Evolutionary conservation across 2,888 invertebrate species (phyloP).

Genomic region (Teleogryllus oceanicus): DNA sequence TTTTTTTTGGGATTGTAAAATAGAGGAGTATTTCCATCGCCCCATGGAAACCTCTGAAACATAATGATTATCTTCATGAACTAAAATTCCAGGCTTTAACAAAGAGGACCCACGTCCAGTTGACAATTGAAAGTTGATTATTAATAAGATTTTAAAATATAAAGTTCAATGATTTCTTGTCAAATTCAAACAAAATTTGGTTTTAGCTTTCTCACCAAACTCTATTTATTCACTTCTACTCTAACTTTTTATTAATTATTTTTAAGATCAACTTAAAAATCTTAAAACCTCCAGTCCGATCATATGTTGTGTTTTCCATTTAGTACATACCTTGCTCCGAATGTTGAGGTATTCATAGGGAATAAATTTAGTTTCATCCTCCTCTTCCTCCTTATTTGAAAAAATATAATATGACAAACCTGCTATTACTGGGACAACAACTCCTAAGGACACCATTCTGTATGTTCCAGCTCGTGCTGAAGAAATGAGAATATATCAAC

Average conservation of each 20-base stretch:
- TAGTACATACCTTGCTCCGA: constrained; percentile 18
- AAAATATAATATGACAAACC: not conserved
- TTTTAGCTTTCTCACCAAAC: no score
- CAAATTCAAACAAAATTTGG: no score
- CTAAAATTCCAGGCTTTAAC: not conserved
- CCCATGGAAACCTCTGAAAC: constrained; percentile 84
- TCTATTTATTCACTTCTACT: no score
- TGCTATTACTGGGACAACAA: not conserved
- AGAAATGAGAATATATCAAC: no score
- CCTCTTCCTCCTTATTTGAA: not conserved
- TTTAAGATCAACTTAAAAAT: no score
- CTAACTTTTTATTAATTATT: no score
- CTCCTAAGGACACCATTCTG: not conserved
- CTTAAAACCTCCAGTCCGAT: not conserved
- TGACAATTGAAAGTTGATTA: no score
- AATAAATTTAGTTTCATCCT: not conserved
- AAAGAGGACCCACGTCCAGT: no score
- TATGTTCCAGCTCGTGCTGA: not conserved
- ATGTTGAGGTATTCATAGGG: constrained; percentile 25
- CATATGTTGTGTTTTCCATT: no score
- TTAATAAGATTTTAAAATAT: no score
- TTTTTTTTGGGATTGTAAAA: constrained; percentile 84
- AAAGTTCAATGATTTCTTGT: no score
- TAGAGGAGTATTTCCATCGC: constrained; percentile 79
- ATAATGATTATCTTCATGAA: constrained; percentile 32